Evolutionary conservation across 23 tunicate genomes (phyloP).

Genomic region (Trididemnum miniatum): DNA sequence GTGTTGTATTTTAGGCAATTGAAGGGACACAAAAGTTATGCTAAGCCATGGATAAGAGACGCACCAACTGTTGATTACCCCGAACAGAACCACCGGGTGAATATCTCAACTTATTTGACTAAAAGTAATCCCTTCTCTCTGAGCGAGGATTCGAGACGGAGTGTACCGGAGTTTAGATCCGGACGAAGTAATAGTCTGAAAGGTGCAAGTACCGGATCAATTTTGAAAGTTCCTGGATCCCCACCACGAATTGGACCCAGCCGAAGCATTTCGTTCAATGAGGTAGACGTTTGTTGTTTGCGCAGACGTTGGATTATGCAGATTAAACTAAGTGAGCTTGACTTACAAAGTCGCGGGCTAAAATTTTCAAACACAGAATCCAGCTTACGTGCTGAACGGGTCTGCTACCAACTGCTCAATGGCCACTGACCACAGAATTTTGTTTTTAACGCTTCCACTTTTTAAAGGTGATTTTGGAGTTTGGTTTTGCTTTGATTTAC

Average conservation of each 20-base stretch:
- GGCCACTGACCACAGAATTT: no score
- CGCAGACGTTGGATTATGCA: no score
- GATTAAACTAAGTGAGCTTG: no score
- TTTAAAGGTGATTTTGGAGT: no score
- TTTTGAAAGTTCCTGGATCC: slow-evolving; percentile 73
- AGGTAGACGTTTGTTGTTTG: no score
- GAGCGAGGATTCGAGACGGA: slow-evolving; percentile 46
- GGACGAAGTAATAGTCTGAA: background rate
- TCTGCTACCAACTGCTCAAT: no score
- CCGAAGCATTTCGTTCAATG: slow-evolving; percentile 75
- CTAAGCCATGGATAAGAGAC: slow-evolving; percentile 41
- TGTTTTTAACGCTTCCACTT: no score
- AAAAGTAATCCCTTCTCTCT: slow-evolving; percentile 74
- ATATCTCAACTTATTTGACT: slow-evolving; percentile 42
- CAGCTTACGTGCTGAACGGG: no score
- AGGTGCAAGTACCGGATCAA: slow-evolving; percentile 57
- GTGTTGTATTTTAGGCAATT: slow-evolving; percentile 71
- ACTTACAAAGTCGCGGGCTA: no score
- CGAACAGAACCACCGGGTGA: slow-evolving; percentile 62
- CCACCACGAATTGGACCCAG: slow-evolving; percentile 80
- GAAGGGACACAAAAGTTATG: slow-evolving; percentile 52
- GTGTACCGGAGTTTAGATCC: slow-evolving; percentile 20
- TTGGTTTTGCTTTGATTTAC: no score
- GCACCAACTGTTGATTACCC: slow-evolving; percentile 60
- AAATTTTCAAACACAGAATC: no score